Evolutionary conservation across 2,113 vertebrate genomes (phyloP), one percentile per base, ranked within the genome.

Genomic region (Podiceps cristatus): DNA sequence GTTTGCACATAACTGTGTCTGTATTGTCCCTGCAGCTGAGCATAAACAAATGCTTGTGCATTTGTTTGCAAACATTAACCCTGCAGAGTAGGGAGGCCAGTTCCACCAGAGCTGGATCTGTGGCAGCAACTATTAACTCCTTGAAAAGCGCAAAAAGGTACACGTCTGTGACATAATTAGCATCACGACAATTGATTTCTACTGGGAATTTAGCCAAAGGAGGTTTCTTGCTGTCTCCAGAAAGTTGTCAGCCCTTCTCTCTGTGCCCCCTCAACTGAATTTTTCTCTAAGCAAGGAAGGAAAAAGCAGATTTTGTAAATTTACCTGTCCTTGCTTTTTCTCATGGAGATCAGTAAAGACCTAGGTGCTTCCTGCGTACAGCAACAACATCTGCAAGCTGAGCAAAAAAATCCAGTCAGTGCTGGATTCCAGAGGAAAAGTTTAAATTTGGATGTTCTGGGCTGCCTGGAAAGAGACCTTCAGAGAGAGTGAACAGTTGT

Each of bases 1-100:
- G 95, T 96, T 95, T 88, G 74, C 90, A 56, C 78, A 50, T 68
- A 90, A 94, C 93, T 93, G 74, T 71, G 66, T 85, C 93, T 72
- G 84, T n/a, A 88, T 90, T 89, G 87, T 94, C 85, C 69, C 5
- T 23, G 90, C 89, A 90, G 95, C 95, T 86, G 87, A 94, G 81
- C 85, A 94, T 28, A 85, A 91, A 29, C 74, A 72, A 89, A 87
- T 11, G 35, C 82, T 49, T 76, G 87, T 79, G 87, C 27, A 13
- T 56, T 91, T 91, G 77, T 86, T 92, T 90, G 87, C 92, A 92
- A 68, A 88, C 53, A 53, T 73, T 86, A 95, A 91, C 73, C 74
- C 85, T 68, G 52, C 44, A 68, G 84, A 87, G 80, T 2, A 81
- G 59, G 31, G 52, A 96, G 50, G 42, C 16, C 16, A 29, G 15